These are phyloP conservation scores for Synanthedon myopaeformis DNA, from an alignment of 2,888 invertebrate genomes.

Conservation along the genomic window DNA sequence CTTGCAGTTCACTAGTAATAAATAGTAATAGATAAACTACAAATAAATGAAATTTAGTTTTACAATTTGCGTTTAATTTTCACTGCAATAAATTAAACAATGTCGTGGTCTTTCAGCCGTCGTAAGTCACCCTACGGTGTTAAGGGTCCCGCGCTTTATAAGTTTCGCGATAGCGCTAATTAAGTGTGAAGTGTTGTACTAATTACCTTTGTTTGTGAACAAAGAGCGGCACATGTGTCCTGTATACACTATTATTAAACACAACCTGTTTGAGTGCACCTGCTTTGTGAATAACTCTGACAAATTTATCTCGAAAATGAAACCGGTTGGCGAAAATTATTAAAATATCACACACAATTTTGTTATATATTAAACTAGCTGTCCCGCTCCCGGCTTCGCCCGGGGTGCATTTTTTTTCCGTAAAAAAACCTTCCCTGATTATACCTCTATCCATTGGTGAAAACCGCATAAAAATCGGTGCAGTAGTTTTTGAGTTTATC, in stretches of 20 bases:
- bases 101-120: neutral
- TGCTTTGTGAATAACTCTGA: conserved; percentile 11
- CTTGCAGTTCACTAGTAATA: no score
- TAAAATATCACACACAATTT: conserved; percentile 4
- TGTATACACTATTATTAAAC: conserved; percentile 24
- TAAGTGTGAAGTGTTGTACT: conserved; percentile 36
- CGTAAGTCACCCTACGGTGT: neutral
- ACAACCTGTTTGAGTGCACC: conserved; percentile 19
- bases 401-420: no score
- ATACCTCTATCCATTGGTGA: no score
- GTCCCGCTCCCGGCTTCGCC: no score
- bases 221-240: conserved; percentile 15
- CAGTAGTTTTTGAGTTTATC: no score
- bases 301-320: neutral
- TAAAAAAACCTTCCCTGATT: no score
- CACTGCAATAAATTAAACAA: no score
- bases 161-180: conserved; percentile 36
- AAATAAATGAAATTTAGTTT: no score
- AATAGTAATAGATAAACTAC: no score
- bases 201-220: conserved; percentile 29
- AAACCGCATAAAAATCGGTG: no score
- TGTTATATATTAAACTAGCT: no score
- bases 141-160: conserved; percentile 21
- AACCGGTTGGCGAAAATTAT: conserved; percentile 10
- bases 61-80: no score